A percentile compares a stretch with the other conserved stretches of the same genome.
phyloP scores from a whole-genome alignment of 1,140 invertebrate species.

The Holotrichia oblita region DNA sequence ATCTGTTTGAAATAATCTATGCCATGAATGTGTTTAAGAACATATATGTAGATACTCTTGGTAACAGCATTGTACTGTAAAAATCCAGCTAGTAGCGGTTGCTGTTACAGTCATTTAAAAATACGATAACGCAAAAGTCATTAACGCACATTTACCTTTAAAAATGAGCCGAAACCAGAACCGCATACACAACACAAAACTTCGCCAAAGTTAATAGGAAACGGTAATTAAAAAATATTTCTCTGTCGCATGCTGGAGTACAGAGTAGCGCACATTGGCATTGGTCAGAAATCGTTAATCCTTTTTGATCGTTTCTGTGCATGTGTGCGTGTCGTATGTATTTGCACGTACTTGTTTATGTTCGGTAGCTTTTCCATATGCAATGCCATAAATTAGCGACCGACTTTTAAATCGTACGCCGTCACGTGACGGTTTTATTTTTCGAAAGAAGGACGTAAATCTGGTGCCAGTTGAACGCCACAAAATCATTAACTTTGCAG shows the following conservation, averaged over 20 bases:
- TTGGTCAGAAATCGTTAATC: slow-evolving; percentile 17
- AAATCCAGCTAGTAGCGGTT: no score
- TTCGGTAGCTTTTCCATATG: slow-evolving; percentile 5
- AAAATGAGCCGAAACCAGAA: slow-evolving; percentile 6
- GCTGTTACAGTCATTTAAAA: slow-evolving; percentile 3
- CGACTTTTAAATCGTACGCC: slow-evolving; percentile 8
- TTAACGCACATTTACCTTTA: slow-evolving; percentile 26
- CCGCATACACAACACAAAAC: neutral
- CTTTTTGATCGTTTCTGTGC: slow-evolving; percentile 23
- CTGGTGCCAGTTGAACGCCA: neutral
- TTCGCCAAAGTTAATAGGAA: neutral
- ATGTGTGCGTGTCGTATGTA: neutral
- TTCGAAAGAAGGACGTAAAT: slow-evolving; percentile 26
- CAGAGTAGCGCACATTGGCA: neutral
- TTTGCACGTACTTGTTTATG: slow-evolving; percentile 8
- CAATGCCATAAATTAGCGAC: slow-evolving; percentile 16
- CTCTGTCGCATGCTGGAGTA: neutral
- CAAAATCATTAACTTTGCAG: neutral
- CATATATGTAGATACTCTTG: no score
- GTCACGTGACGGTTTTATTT: slow-evolving; percentile 26
- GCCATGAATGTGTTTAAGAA: no score
- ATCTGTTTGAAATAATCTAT: no score
- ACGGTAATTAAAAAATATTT: slow-evolving; percentile 25
- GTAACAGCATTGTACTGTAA: no score
- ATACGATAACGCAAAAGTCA: slow-evolving; percentile 29